Conservation (phyloP, 1,140 invertebrate genomes). For the Manduca sexta region DNA sequence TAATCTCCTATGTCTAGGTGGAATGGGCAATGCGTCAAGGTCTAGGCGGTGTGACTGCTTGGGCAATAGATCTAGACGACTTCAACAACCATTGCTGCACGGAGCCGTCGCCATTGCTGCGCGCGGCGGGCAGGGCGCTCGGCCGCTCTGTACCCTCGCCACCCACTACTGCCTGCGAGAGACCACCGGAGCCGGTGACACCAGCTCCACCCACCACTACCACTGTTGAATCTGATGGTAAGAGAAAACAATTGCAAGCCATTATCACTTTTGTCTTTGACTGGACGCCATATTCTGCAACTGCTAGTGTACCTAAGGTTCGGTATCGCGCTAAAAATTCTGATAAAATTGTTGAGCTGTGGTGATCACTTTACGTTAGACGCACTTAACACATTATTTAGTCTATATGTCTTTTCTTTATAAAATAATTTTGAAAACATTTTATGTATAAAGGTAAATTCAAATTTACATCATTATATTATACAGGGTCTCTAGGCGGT, state of each 20-base stretch:
- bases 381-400: too few relatives aligned
- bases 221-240: constrained; percentile 71
- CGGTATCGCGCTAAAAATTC: too few relatives aligned
- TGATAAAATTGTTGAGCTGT: too few relatives aligned
- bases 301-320: too few relatives aligned
- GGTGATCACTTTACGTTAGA: too few relatives aligned
- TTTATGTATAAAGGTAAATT: too few relatives aligned
- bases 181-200: constrained; percentile 79
- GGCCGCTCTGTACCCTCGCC: constrained; percentile 77
- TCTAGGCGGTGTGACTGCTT: constrained; percentile 87
- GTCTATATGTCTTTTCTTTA: too few relatives aligned
- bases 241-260: constrained; percentile 10
- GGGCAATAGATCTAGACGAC: constrained; percentile 95
- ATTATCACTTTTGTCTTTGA: too few relatives aligned
- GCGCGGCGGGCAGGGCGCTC: constrained; percentile 81
- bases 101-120: constrained; percentile 83
- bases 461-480: too few relatives aligned
- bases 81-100: constrained; percentile 87
- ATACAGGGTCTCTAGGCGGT: constrained; percentile 36
- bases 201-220: constrained; percentile 81
- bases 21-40: constrained; percentile 81
- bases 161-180: constrained; percentile 74
- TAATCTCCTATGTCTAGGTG: constrained; percentile 65
- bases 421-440: too few relatives aligned
- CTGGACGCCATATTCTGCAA: too few relatives aligned